These are phyloP conservation scores for Caenorhabditis uteleia DNA, from an alignment of 2,888 invertebrate genomes.

Conservation along the genomic window DNA sequence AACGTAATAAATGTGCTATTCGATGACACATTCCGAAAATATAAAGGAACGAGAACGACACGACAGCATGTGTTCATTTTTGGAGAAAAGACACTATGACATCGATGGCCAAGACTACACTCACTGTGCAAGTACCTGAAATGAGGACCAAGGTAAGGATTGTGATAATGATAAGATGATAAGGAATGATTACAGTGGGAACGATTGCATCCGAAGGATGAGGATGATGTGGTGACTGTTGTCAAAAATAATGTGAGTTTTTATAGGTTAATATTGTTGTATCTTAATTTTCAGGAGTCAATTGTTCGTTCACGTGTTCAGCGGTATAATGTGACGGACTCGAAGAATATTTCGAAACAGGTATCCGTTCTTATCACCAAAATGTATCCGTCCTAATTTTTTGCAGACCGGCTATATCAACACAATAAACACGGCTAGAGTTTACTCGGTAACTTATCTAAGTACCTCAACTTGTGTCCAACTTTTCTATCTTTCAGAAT, in stretches of 20 bases:
- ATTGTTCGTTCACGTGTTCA: constrained; percentile 27
- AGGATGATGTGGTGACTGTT: constrained; percentile 5
- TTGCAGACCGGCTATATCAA: constrained; percentile 26
- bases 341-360: constrained; percentile 26
- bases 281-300: constrained; percentile 12
- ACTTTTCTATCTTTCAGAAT: constrained; percentile 4
- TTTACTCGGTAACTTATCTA: constrained; percentile 8
- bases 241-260: constrained; percentile 1
- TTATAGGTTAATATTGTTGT: background rate
- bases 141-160: too few relatives aligned
- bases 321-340: constrained; percentile 23
- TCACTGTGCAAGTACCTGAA: too few relatives aligned
- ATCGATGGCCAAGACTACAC: too few relatives aligned
- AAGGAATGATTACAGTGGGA: constrained; percentile 39
- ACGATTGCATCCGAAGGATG: constrained; percentile 26
- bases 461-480: background rate
- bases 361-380: constrained; percentile 1
- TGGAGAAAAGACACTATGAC: too few relatives aligned
- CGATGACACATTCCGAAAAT: too few relatives aligned
- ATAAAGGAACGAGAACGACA: too few relatives aligned
- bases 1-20: too few relatives aligned
- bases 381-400: background rate
- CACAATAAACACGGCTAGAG: constrained; percentile 19
- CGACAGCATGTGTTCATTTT: too few relatives aligned
- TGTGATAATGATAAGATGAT: too few relatives aligned